Evolutionary conservation across 1,140 invertebrate species (phyloP), one percentile per base, ranked within the genome.

Genomic region (Camponotus floridanus): DNA sequence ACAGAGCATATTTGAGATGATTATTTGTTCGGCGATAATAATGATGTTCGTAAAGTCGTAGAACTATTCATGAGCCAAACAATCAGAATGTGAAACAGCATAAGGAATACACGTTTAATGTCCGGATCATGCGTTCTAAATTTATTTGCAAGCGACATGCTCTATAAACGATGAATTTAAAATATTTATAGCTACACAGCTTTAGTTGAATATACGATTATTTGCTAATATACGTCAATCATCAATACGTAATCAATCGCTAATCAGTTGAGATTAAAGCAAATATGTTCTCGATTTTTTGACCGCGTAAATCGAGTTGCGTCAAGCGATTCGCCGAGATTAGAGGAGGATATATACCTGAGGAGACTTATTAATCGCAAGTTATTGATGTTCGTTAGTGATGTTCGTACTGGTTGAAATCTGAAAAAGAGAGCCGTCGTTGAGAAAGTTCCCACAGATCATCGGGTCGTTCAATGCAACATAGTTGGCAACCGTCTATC

Each of bases 401-500:
- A 59, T 11, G 26, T 7, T 26, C 21, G 36, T 62, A 73, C 36
- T 59, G 3, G 11, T 4, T 21, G 31, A 48, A 33, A 42, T 55
- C 21, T 15, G n/a, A 3, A 42, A 48, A 11, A 70, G 48, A 57
- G 48, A 70, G 42, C 51, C 42, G 4, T 68, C 79, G 55, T 83
- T 61, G 79, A 62, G 79, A 83, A 83, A 74, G 79, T 83, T 83
- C 79, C 68, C 79, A 83, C 79, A 83, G 79, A 83, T 62, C 39
- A 73, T 62, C 79, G 9, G 39, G 68, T 55, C 21, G 55, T 31
- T 73, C 55, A 62, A 61, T 48, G 68, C 79, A 62, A 83, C 42
- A 73, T 48, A 26, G 79, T 83, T 73, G 55, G 68, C 39, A 62
- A 74, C 79, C 79, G 79, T 83, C 79, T 83, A 73, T 13, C 79